A percentile compares a stretch with the other conserved stretches of the same genome.
Conservation (phyloP, 2,113 vertebrate species). For the Protobothrops mucrosquamatus region DNA sequence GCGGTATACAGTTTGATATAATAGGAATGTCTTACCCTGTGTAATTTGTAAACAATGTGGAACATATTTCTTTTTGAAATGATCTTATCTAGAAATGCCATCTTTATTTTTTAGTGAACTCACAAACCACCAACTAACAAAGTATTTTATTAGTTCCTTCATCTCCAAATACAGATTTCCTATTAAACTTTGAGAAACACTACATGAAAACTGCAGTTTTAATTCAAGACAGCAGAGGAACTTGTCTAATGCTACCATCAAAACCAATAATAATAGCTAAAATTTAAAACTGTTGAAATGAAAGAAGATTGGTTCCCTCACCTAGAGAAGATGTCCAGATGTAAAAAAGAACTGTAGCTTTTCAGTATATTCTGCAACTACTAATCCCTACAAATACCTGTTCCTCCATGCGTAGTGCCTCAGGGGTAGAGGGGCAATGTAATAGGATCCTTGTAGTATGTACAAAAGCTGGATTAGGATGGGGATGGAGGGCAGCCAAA, state of each 20-base stretch:
- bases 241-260: background rate
- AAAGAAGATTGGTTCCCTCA: no score
- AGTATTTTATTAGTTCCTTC: background rate
- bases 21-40: no score
- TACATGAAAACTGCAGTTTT: background rate
- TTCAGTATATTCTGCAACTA: background rate
- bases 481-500: background rate
- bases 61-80: background rate
- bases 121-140: background rate
- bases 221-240: background rate
- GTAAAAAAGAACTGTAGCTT: background rate
- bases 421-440: background rate
- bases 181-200: background rate
- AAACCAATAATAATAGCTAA: background rate
- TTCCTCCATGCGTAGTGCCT: background rate
- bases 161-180: background rate
- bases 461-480: background rate
- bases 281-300: background rate
- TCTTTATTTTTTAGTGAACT: background rate
- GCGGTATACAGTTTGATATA: background rate
- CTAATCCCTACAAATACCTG: background rate
- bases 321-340: no score
- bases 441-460: background rate
- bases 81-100: background rate
- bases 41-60: background rate